phyloP scores from a whole-genome alignment of 1,140 invertebrate species.

The Neomicropteryx cornuta region DNA sequence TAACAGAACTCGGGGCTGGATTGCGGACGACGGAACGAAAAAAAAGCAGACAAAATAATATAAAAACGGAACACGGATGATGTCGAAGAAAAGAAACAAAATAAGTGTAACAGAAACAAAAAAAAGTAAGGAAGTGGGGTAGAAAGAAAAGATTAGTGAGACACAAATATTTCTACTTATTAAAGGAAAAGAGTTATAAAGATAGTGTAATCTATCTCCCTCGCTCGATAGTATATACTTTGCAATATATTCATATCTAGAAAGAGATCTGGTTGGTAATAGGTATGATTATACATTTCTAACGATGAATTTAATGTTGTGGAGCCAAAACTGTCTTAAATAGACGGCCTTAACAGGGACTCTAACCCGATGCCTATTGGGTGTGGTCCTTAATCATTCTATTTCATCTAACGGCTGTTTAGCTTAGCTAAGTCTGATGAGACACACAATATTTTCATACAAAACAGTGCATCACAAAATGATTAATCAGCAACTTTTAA shows the following conservation, averaged over 20 bases:
- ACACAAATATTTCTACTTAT: slow-evolving; percentile 11
- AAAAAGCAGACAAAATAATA: slow-evolving; percentile 16
- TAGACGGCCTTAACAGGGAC: no score
- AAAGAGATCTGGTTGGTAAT: no score
- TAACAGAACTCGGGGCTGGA: slow-evolving; percentile 77
- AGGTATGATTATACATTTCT: no score
- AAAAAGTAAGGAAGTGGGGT: slow-evolving; percentile 7
- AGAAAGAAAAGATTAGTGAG: slow-evolving; percentile 12
- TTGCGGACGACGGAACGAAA: slow-evolving; percentile 23
- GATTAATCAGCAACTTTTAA: no score
- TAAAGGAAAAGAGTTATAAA: slow-evolving; percentile 14
- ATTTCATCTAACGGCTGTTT: no score
- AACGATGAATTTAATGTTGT: no score
- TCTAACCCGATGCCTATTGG: no score
- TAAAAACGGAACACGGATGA: slow-evolving; percentile 15
- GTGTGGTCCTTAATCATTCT: no score
- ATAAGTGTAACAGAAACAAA: slow-evolving; percentile 20
- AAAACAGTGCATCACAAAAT: no score
- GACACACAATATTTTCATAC: no score
- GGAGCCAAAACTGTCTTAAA: no score
- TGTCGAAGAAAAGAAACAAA: slow-evolving; percentile 29
- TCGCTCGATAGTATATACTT: slow-evolving; percentile 1
- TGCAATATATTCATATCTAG: background rate
- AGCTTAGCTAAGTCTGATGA: no score
- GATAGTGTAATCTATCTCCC: background rate